Conservation (phyloP, 1,140 invertebrate species). For the Hyphantria cunea region DNA sequence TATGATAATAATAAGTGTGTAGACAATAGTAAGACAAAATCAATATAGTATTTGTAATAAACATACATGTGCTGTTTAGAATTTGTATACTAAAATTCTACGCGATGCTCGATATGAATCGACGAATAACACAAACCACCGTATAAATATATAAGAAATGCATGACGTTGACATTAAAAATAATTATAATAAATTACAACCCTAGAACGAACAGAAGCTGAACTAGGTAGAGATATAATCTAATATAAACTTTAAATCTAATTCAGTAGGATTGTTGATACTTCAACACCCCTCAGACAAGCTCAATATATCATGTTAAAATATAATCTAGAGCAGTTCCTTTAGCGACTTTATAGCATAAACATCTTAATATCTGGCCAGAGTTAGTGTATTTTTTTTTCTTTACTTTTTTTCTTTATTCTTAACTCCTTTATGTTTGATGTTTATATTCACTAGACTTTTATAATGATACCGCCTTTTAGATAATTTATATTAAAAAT, state of each 20-base stretch:
- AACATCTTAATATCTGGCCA: background rate
- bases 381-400: too few species aligned
- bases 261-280: conserved; percentile 1
- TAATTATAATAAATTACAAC: conserved; percentile 1
- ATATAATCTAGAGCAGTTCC: conserved; percentile 2
- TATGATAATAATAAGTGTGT: conserved; percentile 15
- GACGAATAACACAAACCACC: background rate
- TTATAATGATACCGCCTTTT: too few species aligned
- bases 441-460: too few species aligned
- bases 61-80: conserved; percentile 16
- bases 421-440: background rate
- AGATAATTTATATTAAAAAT: too few species aligned
- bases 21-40: conserved; percentile 9
- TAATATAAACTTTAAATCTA: conserved; percentile 8
- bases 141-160: conserved; percentile 7
- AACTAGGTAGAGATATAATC: conserved; percentile 2
- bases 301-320: background rate
- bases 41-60: conserved; percentile 13
- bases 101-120: conserved; percentile 28
- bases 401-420: background rate
- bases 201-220: conserved; percentile 5
- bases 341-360: background rate
- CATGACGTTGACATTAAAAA: conserved; percentile 4
- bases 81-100: conserved; percentile 29
- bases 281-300: conserved; percentile 3